Conservation (phyloP, 2,797 vertebrate genomes). For the Phrynocephalus forsythii region DNA sequence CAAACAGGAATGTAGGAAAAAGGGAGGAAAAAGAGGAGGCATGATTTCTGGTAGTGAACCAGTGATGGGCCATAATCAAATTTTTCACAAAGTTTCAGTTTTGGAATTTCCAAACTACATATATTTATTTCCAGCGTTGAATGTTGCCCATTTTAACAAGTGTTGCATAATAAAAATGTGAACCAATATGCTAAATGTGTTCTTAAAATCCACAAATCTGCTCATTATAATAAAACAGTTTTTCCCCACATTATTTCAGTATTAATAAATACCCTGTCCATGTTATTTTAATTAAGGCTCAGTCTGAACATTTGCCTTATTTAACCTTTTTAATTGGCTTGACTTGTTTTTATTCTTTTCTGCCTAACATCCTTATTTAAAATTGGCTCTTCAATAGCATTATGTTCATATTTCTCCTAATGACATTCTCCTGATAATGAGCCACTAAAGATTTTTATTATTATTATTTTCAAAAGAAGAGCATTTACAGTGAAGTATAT, state of each 20-base stretch:
- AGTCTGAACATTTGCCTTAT: conserved; percentile 5
- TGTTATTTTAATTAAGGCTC: conserved; percentile 15
- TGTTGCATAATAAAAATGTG: neutral
- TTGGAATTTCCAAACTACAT: neutral
- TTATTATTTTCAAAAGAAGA: neutral
- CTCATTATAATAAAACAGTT: neutral
- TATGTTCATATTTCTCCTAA: neutral
- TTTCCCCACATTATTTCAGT: neutral
- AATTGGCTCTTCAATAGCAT: neutral
- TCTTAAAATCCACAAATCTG: neutral
- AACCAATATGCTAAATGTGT: neutral
- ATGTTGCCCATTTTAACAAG: neutral
- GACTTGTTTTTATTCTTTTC: conserved; percentile 35
- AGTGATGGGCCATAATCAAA: neutral
- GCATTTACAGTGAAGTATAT: conserved; percentile 13
- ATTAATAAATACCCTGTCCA: neutral
- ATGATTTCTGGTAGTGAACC: too few species aligned
- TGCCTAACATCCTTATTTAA: conserved; percentile 13
- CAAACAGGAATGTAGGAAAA: too few species aligned
- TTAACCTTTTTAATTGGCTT: conserved; percentile 33
- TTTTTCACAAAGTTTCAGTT: neutral
- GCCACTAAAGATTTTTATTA: neutral
- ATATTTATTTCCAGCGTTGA: too few species aligned
- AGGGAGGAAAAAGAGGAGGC: too few species aligned
- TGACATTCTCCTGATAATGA: conserved; percentile 15